Evolutionary conservation across 1,140 invertebrate genomes (phyloP), one percentile per base, ranked within the genome.

Genomic region (Cyrtorhinus lividipennis): DNA sequence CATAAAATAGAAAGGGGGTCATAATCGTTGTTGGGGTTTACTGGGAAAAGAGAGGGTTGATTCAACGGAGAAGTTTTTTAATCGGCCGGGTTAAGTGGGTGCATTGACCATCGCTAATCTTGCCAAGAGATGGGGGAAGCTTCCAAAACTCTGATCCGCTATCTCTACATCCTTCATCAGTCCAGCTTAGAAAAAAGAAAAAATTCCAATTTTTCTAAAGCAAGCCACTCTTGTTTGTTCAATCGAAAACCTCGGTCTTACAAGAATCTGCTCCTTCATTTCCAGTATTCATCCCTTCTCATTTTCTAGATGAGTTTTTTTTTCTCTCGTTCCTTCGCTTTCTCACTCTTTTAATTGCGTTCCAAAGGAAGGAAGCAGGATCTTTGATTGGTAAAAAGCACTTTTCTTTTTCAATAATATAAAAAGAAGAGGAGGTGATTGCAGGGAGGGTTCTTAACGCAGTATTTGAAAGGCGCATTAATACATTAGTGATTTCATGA

Each of bases 101-200:
- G 56, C 56, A 58, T 58, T 58, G 56, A 58, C 56, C 56, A 58
- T 58, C 56, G 56, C 56, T 58, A 58, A 58, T 58, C 56, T 58
- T 24, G 56, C 8, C 22, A 26, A 20, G 15, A 58, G 25, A 58
- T 2, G 56, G 56, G 56, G 56, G 20, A 56, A 22, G 22, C 53
- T 83, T 83, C 67, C 86, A 95, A 90, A 92, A 94, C 77, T 53
- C 48, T 13, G 48, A 20, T 53, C 20, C 18, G 48, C 10, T 53
- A 53, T 53, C 48, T 53, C 20, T 53, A n/a, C n/a, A n/a, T n/a
- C n/a, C n/a, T n/a, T n/a, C n/a, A n/a, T n/a, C n/a, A n/a, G n/a
- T n/a, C n/a, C n/a, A n/a, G n/a, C n/a, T n/a, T n/a, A n/a, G n/a
- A n/a, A n/a, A n/a, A n/a, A n/a, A n/a, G n/a, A n/a, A n/a, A 10